Percentiles rank a stretch among this genome's conserved stretches.
These are phyloP conservation scores for Chondrosia reniformis DNA, from an alignment of 37 sponge, comb jelly and placozoan species.

Conservation along the genomic window DNA sequence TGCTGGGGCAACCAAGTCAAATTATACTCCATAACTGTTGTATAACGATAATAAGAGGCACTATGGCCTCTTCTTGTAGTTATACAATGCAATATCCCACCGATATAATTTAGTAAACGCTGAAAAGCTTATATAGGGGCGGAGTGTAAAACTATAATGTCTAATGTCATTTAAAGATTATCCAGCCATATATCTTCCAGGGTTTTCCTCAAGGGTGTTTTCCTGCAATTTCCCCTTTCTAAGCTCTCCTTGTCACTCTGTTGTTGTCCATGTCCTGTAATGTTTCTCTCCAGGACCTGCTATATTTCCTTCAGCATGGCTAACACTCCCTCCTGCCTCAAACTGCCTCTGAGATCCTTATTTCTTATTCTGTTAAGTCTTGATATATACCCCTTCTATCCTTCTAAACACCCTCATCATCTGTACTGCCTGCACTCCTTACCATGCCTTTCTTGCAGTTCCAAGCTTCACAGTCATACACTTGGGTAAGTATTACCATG, in stretches of 20 bases:
- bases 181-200: neutral
- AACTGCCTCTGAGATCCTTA: neutral
- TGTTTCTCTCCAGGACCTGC: neutral
- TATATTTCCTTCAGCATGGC: neutral
- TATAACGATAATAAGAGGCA: no score
- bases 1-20: no score
- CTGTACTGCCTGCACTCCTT: neutral
- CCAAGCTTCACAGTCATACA: slow-evolving; percentile 2
- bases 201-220: neutral
- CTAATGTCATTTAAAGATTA: neutral
- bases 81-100: no score
- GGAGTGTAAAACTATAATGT: no score
- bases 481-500: neutral
- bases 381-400: neutral
- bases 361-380: neutral
- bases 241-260: neutral
- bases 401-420: neutral
- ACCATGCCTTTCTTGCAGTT: neutral
- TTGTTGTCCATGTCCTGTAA: neutral
- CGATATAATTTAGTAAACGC: no score
- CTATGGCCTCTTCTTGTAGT: no score
- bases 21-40: no score
- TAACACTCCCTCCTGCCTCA: neutral
- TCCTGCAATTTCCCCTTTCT: neutral
- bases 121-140: neutral